Conservation (phyloP, 2,113 vertebrate species). For the Anhinga anhinga region DNA sequence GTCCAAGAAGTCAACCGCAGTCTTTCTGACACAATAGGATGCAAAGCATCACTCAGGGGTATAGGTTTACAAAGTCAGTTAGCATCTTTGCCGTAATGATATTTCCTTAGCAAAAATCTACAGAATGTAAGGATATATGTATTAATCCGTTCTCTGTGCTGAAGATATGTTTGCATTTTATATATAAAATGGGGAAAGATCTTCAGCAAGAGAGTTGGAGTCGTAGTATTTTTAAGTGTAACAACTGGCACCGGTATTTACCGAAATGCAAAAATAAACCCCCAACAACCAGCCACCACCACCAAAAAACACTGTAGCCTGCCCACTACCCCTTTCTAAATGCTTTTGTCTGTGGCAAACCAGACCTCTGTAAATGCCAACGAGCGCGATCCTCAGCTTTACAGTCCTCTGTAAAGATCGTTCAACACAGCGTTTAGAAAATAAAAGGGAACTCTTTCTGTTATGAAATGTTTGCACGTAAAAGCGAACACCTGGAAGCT, state of each 20-base stretch:
- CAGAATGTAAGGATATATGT: background rate
- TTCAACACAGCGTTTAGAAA: background rate
- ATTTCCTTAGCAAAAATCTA: background rate
- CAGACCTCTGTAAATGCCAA: background rate
- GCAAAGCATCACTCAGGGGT: background rate
- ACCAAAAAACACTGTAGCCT: background rate
- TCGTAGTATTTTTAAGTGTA: background rate
- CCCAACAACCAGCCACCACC: background rate
- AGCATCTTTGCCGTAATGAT: background rate
- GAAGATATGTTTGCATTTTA: background rate
- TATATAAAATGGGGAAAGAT: background rate
- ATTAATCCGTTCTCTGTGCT: background rate
- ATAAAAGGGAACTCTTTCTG: background rate
- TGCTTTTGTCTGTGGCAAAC: background rate
- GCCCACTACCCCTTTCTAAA: background rate
- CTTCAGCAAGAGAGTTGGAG: background rate
- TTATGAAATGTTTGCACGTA: background rate
- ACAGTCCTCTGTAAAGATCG: background rate
- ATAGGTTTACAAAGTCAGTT: constrained; percentile 16
- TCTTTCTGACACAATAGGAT: background rate
- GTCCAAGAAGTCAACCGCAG: background rate
- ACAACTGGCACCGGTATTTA: background rate
- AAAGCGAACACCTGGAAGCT: constrained; percentile 37
- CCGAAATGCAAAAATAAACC: background rate
- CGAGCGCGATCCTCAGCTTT: background rate